Conservation (phyloP, 2,797 vertebrate genomes). For the Eulemur albifrons region DNA sequence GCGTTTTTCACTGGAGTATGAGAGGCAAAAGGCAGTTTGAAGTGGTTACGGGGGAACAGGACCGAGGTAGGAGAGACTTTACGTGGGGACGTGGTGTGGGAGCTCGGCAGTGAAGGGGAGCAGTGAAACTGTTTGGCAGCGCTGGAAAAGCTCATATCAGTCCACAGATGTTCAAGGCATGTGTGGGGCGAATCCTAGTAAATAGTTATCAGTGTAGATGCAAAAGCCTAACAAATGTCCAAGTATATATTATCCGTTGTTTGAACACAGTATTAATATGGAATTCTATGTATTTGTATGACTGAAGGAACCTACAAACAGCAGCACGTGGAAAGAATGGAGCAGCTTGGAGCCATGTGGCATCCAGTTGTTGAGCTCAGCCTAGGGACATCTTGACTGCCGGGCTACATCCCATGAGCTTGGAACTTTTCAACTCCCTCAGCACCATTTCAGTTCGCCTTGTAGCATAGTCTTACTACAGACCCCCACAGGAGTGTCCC, state of each 20-base stretch:
- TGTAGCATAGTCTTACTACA: background rate
- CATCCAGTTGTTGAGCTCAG: background rate
- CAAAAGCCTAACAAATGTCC: background rate
- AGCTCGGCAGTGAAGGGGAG: background rate
- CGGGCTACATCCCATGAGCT: background rate
- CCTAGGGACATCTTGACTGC: background rate
- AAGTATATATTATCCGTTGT: background rate
- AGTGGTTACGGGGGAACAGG: background rate
- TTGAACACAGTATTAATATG: background rate
- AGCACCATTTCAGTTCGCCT: background rate
- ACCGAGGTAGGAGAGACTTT: background rate
- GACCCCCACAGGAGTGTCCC: background rate
- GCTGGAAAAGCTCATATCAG: background rate
- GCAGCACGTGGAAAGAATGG: background rate
- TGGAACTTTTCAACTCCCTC: background rate
- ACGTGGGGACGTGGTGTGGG: background rate
- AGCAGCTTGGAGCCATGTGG: background rate
- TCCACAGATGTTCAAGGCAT: background rate
- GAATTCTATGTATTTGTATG: background rate
- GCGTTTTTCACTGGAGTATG: background rate
- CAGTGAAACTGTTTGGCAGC: background rate
- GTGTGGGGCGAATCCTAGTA: background rate
- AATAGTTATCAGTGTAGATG: background rate
- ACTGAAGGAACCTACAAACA: background rate
- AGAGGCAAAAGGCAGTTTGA: background rate